These are phyloP conservation scores for Agapornis canus DNA, from an alignment of 2,797 vertebrate species.

Conservation along the genomic window DNA sequence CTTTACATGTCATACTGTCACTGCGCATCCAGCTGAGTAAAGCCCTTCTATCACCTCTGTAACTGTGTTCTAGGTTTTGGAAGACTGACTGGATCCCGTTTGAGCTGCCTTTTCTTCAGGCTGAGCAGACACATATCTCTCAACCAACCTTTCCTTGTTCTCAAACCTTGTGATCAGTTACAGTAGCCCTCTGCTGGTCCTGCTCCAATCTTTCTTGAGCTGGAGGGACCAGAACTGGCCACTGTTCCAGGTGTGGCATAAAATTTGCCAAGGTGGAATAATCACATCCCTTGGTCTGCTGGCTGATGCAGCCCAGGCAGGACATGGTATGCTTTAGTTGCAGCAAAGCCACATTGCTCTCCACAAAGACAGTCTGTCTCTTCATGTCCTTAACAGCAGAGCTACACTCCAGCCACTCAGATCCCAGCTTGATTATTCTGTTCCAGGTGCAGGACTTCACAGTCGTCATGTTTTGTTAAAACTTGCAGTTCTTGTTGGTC, in stretches of 20 bases:
- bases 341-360: neutral
- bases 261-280: neutral
- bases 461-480: neutral
- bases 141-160: neutral
- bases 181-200: neutral
- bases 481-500: neutral
- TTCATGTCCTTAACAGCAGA: neutral
- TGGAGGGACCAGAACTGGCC: neutral
- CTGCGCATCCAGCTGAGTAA: neutral
- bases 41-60: neutral
- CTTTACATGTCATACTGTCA: neutral
- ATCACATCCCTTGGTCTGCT: neutral
- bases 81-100: neutral
- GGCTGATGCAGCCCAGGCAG: neutral
- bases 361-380: neutral
- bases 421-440: neutral
- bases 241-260: neutral
- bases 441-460: neutral
- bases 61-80: neutral
- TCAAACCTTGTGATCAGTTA: neutral
- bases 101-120: neutral
- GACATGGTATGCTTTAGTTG: accelerated
- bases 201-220: neutral
- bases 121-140: neutral
- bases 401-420: neutral